A percentile compares a stretch with the other conserved stretches of the same genome.
Conservation (phyloP, 2,113 vertebrate genomes). For the Perca schrenkii region DNA sequence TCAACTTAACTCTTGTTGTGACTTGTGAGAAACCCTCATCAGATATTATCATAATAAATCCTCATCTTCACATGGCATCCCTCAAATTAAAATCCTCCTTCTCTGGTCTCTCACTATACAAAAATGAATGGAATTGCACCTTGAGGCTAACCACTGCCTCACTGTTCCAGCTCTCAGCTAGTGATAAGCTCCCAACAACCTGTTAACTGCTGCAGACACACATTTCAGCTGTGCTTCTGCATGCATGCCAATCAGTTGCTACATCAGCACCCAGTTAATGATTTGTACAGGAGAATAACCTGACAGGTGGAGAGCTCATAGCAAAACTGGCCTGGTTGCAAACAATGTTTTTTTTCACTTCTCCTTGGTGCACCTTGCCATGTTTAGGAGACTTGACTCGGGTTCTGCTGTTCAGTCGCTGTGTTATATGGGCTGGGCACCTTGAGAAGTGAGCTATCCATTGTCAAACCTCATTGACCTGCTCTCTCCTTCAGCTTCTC, state of each 20-base stretch:
- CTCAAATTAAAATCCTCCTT: constrained; percentile 60
- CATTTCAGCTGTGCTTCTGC: constrained; percentile 59
- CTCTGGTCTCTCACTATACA: constrained; percentile 43
- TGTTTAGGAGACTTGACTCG: constrained; percentile 55
- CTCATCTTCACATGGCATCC: constrained; percentile 49
- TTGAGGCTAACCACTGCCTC: constrained; percentile 62
- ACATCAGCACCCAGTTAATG: constrained; percentile 70
- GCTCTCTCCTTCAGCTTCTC: constrained; percentile 78
- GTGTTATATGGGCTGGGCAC: constrained; percentile 63
- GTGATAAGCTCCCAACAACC: constrained; percentile 66
- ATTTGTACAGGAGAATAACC: constrained; percentile 62
- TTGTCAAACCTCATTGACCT: constrained; percentile 78
- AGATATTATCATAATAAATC: constrained; percentile 46
- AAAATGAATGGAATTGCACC: constrained; percentile 81
- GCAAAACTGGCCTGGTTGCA: constrained; percentile 45
- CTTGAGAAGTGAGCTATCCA: constrained; percentile 72
- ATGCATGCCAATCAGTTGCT: constrained; percentile 72
- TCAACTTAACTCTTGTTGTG: constrained; percentile 18
- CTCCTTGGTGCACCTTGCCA: constrained; percentile 41
- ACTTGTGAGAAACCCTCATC: constrained; percentile 29
- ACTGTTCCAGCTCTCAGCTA: constrained; percentile 43
- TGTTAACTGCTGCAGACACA: constrained; percentile 62
- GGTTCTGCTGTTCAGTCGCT: constrained; percentile 33
- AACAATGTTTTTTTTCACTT: constrained; percentile 41
- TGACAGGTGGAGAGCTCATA: constrained; percentile 12